Base-by-base conservation (phyloP, 2,797 vertebrate species). In the Chelidonichthys spinosus region DNA sequence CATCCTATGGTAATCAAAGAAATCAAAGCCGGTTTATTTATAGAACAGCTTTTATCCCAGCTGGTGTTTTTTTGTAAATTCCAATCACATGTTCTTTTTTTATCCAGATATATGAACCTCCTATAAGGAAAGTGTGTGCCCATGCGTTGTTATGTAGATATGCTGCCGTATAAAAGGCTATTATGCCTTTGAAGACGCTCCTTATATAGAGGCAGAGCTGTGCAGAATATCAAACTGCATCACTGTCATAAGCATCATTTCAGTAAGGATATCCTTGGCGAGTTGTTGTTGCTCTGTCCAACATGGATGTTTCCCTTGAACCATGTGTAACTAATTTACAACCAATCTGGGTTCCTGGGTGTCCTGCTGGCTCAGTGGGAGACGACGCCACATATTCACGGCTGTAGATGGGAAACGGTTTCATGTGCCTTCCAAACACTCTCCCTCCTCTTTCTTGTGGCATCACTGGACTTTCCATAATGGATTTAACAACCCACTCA, bases 291-390 rank as follows among this genome's bases (percentile, higher is more conserved):
- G 35, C 37, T 46, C 60, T 25, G 58, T 76, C 82, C 67, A 72
- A 64, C 72, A 63, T 15, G 14, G 53, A 68, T 62, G 14, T 17
- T 60, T 84, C 70, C 50, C 65, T 76, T 76, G 78, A 69, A 73
- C 80, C 82, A 87, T 73, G 69, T 85, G 70, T 64, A 66, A 76
- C 78, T 73, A 76, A 87, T 87, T 75, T 74, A 75, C 64, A 82
- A 68, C 74, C 81, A 82, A 70, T 82, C 78, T 81, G 63, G 78
- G 74, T 71, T 75, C 43, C 74, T 79, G 74, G 39, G 70, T 61
- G 68, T 76, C 74, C 75, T 39, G 53, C 74, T 59, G 73, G 80
- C 80, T 81, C 65, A 42, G 72, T 52, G 69, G 67, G 83, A 74
- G 42, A 15, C 43, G 65, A 70, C 35, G 65, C 63, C 47, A 72